These are phyloP conservation scores for Propithecus deckenii DNA, from an alignment of 2,797 vertebrate species.

Conservation along the genomic window DNA sequence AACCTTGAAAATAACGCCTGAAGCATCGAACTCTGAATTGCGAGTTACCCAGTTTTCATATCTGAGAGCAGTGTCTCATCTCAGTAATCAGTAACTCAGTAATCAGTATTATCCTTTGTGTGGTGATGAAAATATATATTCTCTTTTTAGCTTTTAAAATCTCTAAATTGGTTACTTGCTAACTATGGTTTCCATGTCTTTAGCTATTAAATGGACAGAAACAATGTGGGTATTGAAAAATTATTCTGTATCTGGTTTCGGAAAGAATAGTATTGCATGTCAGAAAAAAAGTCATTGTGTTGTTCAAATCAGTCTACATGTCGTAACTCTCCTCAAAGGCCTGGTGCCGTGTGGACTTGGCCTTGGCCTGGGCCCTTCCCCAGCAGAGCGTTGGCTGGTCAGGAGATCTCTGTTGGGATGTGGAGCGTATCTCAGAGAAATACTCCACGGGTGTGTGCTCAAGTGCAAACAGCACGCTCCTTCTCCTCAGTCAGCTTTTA, in stretches of 20 bases:
- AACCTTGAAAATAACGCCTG: constrained; percentile 47
- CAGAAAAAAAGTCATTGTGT: constrained; percentile 7
- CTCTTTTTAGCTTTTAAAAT: constrained; percentile 45
- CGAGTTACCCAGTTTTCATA: not conserved
- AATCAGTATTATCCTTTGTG: constrained; percentile 14
- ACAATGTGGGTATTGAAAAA: constrained; percentile 62
- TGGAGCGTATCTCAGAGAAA: not conserved
- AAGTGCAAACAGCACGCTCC: fast-evolving
- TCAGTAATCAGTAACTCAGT: not conserved
- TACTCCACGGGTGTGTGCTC: fast-evolving
- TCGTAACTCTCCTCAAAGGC: not conserved
- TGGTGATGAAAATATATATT: constrained; percentile 67
- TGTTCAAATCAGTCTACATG: not conserved
- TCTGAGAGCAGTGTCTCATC: constrained; percentile 52
- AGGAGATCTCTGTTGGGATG: not conserved
- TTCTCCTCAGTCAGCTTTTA: not conserved
- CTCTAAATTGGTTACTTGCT: constrained; percentile 52
- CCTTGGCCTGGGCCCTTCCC: not conserved
- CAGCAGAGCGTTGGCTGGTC: no score
- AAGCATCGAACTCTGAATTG: constrained; percentile 41
- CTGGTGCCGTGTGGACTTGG: not conserved
- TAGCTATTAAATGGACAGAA: constrained; percentile 43
- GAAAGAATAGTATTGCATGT: not conserved
- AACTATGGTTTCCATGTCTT: constrained; percentile 49
- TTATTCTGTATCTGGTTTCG: constrained; percentile 44